Evolutionary conservation across 2,797 vertebrate species (phyloP).

Genomic region (Otolemur crassicaudatus): DNA sequence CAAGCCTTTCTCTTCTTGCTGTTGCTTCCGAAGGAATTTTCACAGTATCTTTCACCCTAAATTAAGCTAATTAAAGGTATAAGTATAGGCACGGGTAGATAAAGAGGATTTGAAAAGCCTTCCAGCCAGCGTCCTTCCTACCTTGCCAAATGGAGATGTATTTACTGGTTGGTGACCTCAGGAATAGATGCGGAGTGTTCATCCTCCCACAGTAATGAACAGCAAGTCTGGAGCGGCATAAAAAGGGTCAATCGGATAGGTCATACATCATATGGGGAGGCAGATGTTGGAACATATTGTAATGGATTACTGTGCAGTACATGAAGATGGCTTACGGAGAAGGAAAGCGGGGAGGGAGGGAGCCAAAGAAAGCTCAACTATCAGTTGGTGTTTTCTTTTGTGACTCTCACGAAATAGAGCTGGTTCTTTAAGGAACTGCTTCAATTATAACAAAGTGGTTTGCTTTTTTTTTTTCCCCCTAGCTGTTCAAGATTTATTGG

Average conservation of each 20-base stretch:
- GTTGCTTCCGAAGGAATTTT: slow-evolving; percentile 58
- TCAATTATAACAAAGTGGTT: slow-evolving; percentile 63
- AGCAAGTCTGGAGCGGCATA: slow-evolving; percentile 85
- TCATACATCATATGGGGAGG: slow-evolving; percentile 94
- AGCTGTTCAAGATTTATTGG: slow-evolving; percentile 17
- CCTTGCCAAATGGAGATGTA: slow-evolving; percentile 78
- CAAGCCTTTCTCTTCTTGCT: slow-evolving; percentile 9
- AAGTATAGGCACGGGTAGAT: background rate
- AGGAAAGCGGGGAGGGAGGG: slow-evolving; percentile 60
- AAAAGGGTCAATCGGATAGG: slow-evolving; percentile 93
- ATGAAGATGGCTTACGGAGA: slow-evolving; percentile 80
- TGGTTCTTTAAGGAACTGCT: slow-evolving; percentile 70
- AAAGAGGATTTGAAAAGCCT: slow-evolving; percentile 37
- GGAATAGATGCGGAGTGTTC: slow-evolving; percentile 68
- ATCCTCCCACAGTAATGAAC: slow-evolving; percentile 80
- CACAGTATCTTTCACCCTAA: background rate
- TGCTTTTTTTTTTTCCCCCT: background rate
- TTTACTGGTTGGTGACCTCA: slow-evolving; percentile 81
- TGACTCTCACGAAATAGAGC: slow-evolving; percentile 63
- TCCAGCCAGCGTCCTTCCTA: slow-evolving; percentile 46
- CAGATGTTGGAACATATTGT: slow-evolving; percentile 98
- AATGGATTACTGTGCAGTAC: slow-evolving; percentile 89
- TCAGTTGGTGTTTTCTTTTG: slow-evolving; percentile 78
- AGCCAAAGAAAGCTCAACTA: slow-evolving; percentile 32
- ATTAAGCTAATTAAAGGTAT: slow-evolving; percentile 70